Percentiles rank a stretch among this genome's conserved stretches.
Conservation (phyloP, 2,113 vertebrate species). For the Paraplagusia blochii region DNA sequence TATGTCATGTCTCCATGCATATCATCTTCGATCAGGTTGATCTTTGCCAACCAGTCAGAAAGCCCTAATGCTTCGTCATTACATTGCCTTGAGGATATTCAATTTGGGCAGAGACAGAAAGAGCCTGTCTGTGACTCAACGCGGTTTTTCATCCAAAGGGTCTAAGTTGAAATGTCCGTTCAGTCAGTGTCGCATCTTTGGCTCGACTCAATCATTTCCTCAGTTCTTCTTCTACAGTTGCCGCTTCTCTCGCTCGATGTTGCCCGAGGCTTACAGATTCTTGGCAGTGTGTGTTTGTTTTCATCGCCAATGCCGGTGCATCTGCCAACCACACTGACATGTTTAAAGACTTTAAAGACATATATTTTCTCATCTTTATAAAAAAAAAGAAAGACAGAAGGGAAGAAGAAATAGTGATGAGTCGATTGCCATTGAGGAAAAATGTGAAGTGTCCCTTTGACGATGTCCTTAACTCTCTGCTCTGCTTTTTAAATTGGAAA, state of each 20-base stretch:
- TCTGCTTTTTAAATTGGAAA: too few species aligned
- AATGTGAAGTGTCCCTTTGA: conserved; percentile 23
- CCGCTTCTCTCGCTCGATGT: conserved; percentile 37
- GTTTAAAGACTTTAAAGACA: neutral
- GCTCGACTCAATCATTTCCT: conserved; percentile 40
- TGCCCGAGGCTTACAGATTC: conserved; percentile 42
- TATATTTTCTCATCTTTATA: neutral
- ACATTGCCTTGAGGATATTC: too few species aligned
- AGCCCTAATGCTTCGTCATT: too few species aligned
- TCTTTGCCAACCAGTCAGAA: conserved; percentile 8
- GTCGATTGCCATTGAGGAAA: conserved; percentile 24
- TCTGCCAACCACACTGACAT: conserved; percentile 21
- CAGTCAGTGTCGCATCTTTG: conserved; percentile 25
- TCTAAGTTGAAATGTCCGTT: conserved; percentile 27
- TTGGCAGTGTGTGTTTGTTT: conserved; percentile 49
- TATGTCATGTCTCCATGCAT: neutral
- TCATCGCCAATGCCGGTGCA: conserved; percentile 7
- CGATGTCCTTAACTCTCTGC: neutral
- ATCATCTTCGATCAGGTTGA: conserved; percentile 41
- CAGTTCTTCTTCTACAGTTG: conserved; percentile 15
- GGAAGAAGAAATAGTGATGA: conserved; percentile 8
- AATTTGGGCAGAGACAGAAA: neutral
- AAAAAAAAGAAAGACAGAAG: too few species aligned
- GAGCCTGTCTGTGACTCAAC: conserved; percentile 6
- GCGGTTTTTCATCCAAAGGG: neutral